A percentile compares a stretch with the other conserved stretches of the same genome.
Evolutionary conservation across 2,797 vertebrate species (phyloP).

Genomic region (Enteromius fasciolatus): DNA sequence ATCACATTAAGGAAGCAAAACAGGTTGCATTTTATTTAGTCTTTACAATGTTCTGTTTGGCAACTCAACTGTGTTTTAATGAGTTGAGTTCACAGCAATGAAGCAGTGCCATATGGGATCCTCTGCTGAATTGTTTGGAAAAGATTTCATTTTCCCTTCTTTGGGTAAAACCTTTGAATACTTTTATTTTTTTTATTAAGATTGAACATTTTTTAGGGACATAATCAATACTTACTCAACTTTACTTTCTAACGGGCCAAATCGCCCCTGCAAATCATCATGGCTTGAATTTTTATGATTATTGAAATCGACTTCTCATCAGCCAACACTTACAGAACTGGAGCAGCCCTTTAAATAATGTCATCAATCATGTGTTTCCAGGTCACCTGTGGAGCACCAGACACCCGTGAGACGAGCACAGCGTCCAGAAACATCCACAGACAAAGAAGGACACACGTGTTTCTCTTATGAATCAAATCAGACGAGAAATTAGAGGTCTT

Average conservation of each 20-base stretch:
- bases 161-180: background rate
- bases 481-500: background rate
- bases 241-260: background rate
- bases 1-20: background rate
- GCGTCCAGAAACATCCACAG: background rate
- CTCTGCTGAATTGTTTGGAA: background rate
- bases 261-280: background rate
- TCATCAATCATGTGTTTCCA: conserved; percentile 56
- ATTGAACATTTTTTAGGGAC: background rate
- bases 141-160: background rate
- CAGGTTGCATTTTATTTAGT: background rate
- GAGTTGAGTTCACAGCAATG: background rate
- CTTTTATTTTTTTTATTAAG: background rate
- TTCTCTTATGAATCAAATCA: background rate
- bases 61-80: background rate
- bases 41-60: background rate
- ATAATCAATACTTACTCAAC: background rate
- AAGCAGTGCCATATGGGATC: background rate
- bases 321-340: conserved; percentile 3
- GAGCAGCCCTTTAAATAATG: conserved; percentile 52
- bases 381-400: conserved; percentile 52
- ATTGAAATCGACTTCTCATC: conserved; percentile 22
- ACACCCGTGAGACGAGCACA: conserved; percentile 1
- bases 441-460: conserved; percentile 7
- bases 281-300: background rate